A percentile compares a stretch with the other conserved stretches of the same genome.
Evolutionary conservation across 1,140 invertebrate genomes (phyloP).

Genomic region (Epicauta chinensis): DNA sequence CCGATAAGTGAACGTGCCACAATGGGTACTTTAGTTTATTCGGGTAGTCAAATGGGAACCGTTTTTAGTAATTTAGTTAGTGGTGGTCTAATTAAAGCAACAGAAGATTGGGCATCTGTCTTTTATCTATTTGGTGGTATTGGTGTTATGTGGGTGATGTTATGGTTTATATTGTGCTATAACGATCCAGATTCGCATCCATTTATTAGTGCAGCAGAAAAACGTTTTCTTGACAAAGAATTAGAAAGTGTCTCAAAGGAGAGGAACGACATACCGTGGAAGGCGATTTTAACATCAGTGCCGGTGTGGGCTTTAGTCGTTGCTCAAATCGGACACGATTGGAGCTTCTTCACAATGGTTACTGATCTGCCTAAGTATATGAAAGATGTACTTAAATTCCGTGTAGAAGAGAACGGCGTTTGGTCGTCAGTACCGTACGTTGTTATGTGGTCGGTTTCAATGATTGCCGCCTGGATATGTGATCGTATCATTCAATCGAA

Average conservation of each 20-base stretch:
- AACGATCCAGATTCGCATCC: constrained; percentile 76
- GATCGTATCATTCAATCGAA: constrained; percentile 58
- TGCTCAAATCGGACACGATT: constrained; percentile 82
- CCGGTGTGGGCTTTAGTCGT: constrained; percentile 70
- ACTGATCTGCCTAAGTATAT: constrained; percentile 91
- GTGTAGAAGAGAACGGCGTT: constrained; percentile 64
- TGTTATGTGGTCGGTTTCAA: constrained; percentile 66
- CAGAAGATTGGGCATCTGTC: constrained; percentile 65
- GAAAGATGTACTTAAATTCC: constrained; percentile 78
- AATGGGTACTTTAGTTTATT: constrained; percentile 67
- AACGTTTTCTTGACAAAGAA: constrained; percentile 63
- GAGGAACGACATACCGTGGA: constrained; percentile 52
- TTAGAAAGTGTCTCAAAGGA: constrained; percentile 36
- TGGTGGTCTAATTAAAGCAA: constrained; percentile 59
- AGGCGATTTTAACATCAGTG: constrained; percentile 66
- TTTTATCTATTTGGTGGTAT: constrained; percentile 79
- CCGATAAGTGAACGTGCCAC: constrained; percentile 65
- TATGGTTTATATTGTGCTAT: constrained; percentile 64
- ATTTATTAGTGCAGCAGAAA: constrained; percentile 74
- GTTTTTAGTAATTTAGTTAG: constrained; percentile 74
- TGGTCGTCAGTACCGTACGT: constrained; percentile 65
- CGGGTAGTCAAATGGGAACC: constrained; percentile 59
- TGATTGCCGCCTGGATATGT: constrained; percentile 58
- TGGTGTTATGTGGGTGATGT: constrained; percentile 64
- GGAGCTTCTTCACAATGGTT: constrained; percentile 92